Base-by-base conservation (phyloP, 2,888 invertebrate species). In the Mycogona germanica region DNA sequence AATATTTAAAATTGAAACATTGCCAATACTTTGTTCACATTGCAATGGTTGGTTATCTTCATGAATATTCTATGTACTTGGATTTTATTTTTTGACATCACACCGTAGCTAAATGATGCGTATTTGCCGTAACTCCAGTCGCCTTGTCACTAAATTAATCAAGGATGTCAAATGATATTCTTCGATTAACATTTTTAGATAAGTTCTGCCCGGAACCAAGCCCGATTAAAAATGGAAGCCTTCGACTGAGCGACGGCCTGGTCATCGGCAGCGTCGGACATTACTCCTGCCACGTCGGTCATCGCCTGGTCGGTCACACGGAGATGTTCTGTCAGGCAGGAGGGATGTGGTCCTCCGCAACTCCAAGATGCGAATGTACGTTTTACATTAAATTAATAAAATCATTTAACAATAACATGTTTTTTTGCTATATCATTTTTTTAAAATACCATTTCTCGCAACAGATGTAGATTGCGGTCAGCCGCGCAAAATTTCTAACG, bases 291-390 rank as follows among this genome's bases (percentile, higher is more conserved):
- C 81, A 85, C 64, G 76, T 81, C 57, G 92, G 91, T 50, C 87
- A 86, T 67, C 83, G 88, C 56, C 73, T 91, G 23, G 82, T 84
- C 59, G 91, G 91, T 37, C 78, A 83, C 65, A 79, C 82, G 62
- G 86, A 86, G 37, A 75, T 88, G 32, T 81, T 82, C 12, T 92
- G 92, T 67, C 81, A 82, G 37, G 76, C 91, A 17, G 91, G 91
- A 2, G 92, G 92, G 0, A 77, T 79, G 57, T 92, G 91, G 91
- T 80, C 65, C 0, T 82, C 82, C 19, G 78, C 50, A 60, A 3
- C 84, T 0, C 87, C 89, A 0, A 78, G 80, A 2, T 91, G 91
- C 68, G 81, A 84, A 67, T 89, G 58, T 58, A 52, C 55, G 49
- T 42, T 40, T 19, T 40, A 2, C 3, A 4, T 19, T 2, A 55